Conservation (phyloP, 2,888 invertebrate species). For the Drosophila pullipes region DNA sequence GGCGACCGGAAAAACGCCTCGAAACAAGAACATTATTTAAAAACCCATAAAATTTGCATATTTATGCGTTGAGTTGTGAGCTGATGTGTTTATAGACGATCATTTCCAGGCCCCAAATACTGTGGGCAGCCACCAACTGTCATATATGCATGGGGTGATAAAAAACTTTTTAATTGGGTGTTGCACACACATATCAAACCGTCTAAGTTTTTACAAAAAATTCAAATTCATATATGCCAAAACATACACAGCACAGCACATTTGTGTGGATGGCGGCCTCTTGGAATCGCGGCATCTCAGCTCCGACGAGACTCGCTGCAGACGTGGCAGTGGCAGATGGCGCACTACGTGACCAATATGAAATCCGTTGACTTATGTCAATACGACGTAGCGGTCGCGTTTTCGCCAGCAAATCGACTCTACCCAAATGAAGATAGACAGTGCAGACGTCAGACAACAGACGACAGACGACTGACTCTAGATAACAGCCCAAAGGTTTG, state of each 20-base stretch:
- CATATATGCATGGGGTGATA: conserved; percentile 73
- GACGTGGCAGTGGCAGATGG: conserved; percentile 54
- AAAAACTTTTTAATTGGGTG: conserved; percentile 79
- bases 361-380: conserved; percentile 81
- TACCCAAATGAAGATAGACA: conserved; percentile 79
- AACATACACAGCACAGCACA: conserved; percentile 28
- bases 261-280: background rate
- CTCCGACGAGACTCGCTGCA: conserved; percentile 11
- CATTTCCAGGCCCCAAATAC: conserved; percentile 40
- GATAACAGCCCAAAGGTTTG: conserved; percentile 17
- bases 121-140: conserved; percentile 62
- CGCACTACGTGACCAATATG: conserved; percentile 76
- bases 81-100: conserved; percentile 72
- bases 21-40: conserved; percentile 72
- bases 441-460: conserved; percentile 50
- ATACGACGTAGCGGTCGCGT: conserved; percentile 69
- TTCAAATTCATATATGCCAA: conserved; percentile 56
- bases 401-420: conserved; percentile 77
- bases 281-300: conserved; percentile 9
- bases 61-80: conserved; percentile 69
- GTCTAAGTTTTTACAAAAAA: conserved; percentile 53
- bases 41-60: conserved; percentile 77
- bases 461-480: conserved; percentile 1
- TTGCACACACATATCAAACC: conserved; percentile 45
- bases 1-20: conserved; percentile 63